These are phyloP conservation scores for Notothenia coriiceps DNA, from an alignment of 2,113 vertebrate genomes.

Conservation along the genomic window DNA sequence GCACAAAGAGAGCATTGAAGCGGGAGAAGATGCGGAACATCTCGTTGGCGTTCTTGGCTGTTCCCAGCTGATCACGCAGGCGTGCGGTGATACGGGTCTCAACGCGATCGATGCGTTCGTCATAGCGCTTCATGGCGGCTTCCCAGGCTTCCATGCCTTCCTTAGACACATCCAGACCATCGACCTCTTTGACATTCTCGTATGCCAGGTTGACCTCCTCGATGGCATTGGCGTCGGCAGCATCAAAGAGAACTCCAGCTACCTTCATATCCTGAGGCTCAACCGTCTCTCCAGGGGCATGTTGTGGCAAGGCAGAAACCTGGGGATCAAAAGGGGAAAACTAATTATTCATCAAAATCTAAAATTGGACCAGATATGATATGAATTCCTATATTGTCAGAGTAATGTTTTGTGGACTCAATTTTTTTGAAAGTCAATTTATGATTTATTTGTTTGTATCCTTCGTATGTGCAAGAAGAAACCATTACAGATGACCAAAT, in stretches of 20 bases:
- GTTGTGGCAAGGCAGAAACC: constrained; percentile 95
- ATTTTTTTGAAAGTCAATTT: too few species aligned
- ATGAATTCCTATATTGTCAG: not conserved
- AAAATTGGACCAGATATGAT: not conserved
- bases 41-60: constrained; percentile 98
- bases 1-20: constrained; percentile 97
- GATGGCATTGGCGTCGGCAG: constrained; percentile 97
- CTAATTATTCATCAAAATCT: not conserved
- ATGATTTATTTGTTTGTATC: too few species aligned
- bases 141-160: constrained; percentile 99
- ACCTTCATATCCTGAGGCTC: constrained; percentile 98
- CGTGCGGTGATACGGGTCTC: constrained; percentile 98
- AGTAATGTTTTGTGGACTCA: too few species aligned
- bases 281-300: constrained; percentile 92
- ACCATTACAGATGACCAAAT: too few species aligned
- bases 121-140: constrained; percentile 97
- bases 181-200: constrained; percentile 98
- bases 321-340: constrained; percentile 53
- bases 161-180: constrained; percentile 97
- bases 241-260: constrained; percentile 96
- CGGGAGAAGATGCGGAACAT: constrained; percentile 99
- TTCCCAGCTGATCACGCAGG: constrained; percentile 96
- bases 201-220: constrained; percentile 99
- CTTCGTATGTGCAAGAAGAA: too few species aligned
- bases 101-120: constrained; percentile 96